Conservation (phyloP, 2,797 vertebrate species). For the Chiropotes sagulatus region DNA sequence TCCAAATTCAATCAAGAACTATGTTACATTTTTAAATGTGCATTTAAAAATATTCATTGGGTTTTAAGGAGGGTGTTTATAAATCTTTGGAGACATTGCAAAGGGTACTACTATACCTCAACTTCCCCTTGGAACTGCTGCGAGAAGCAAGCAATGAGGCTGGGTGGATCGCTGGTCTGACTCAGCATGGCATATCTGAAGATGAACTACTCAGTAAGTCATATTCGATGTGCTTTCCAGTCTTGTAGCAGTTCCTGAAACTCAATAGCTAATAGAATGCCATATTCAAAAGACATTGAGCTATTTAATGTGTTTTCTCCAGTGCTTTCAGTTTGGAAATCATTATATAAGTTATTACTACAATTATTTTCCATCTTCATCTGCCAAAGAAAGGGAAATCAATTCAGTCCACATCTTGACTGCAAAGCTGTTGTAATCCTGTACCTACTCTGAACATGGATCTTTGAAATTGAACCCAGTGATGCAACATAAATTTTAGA, state of each 20-base stretch:
- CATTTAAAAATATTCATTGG: background rate
- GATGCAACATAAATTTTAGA: conserved; percentile 21
- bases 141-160: background rate
- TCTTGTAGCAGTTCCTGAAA: background rate
- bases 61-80: background rate
- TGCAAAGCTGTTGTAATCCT: background rate
- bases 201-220: background rate
- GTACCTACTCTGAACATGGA: background rate
- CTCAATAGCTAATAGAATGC: background rate
- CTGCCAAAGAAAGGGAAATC: conserved; percentile 48
- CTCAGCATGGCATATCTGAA: background rate
- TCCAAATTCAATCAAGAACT: background rate
- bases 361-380: conserved; percentile 55
- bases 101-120: background rate
- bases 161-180: background rate
- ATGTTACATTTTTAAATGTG: background rate
- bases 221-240: background rate
- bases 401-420: conserved; percentile 30
- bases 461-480: conserved; percentile 49
- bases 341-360: conserved; percentile 42
- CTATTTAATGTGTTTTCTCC: conserved; percentile 4
- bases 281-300: conserved; percentile 37
- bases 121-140: background rate
- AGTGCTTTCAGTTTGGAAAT: conserved; percentile 36
- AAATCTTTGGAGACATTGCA: background rate